Base-by-base conservation (phyloP, 2,113 vertebrate species). In the Octodon degus region DNA sequence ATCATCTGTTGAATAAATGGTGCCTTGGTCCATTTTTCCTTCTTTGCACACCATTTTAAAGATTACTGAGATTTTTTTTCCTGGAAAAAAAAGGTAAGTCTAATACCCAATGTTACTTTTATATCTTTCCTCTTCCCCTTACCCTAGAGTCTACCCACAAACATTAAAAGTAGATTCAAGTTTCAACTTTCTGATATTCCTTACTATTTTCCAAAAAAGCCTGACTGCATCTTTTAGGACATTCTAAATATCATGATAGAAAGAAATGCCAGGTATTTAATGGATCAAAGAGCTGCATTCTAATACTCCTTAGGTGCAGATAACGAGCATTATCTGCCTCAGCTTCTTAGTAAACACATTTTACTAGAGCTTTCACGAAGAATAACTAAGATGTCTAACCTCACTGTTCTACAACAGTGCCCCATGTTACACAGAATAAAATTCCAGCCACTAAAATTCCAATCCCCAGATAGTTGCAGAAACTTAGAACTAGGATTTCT, bases 51-150 rank as follows among this genome's bases (percentile, higher is more conserved):
- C n/a, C 68, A 86, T 60, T 34, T 47, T 86, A 89, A 96, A 93
- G 8, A 90, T 30, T 17, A 90, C 32, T 14, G 91, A 89, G 19
- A 37, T 20, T 37, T 20, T 37, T 72, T 93, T 86, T 86, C 40
- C 30, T 81, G 58, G 79, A 37, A 74, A 74, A 74, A 65, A 68
- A 65, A 0, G 83, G 20, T 37, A 89, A 89, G 24, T 81, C 77
- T 88, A n/a, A 96, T 47, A 91, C 63, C 80, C 47, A 92, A 32
- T 86, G 94, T 95, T 79, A 93, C 85, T 96, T 91, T 93, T 82
- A 20, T 43, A 55, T 82, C 89, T 68, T 63, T 34, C 32, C 65
- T 72, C 88, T 82, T 86, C 91, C 91, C 53, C 81, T 85, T 72
- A 85, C 43, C 27, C 50, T 67, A 20, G 13, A 89, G 27, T 86